Evolutionary conservation across 2,888 invertebrate species (phyloP).

Genomic region (Thyatira batis): DNA sequence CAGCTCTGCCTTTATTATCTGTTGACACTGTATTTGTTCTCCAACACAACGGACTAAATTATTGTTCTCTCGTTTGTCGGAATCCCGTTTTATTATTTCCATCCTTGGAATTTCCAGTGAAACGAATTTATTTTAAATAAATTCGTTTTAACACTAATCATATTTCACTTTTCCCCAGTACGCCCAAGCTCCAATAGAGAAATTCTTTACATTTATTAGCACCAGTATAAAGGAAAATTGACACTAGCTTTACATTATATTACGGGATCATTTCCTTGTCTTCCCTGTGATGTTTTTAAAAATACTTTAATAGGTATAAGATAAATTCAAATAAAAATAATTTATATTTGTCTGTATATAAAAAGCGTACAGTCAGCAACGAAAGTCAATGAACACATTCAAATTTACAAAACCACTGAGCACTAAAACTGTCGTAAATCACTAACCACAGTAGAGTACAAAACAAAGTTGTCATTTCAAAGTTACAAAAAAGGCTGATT

Average conservation of each 20-base stretch:
- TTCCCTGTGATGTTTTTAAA: not conserved
- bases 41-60: constrained; percentile 53
- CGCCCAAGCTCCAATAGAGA: not conserved
- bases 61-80: constrained; percentile 47
- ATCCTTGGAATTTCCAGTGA: constrained; percentile 25
- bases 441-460: no score
- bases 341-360: no score
- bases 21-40: constrained; percentile 63
- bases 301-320: not conserved
- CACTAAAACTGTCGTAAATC: no score
- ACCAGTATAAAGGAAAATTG: not conserved
- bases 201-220: not conserved
- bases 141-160: constrained; percentile 29
- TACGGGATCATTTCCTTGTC: not conserved
- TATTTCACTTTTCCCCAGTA: constrained; percentile 24
- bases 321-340: not conserved
- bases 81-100: constrained; percentile 40
- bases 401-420: no score
- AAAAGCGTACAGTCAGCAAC: no score
- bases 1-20: constrained; percentile 60
- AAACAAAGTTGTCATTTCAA: no score
- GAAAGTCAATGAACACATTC: no score
- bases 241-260: constrained; percentile 1
- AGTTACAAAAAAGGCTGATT: no score
- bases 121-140: constrained; percentile 34